These are phyloP conservation scores for Perizoma affinitatum DNA, from an alignment of 2,888 invertebrate species.

Conservation along the genomic window DNA sequence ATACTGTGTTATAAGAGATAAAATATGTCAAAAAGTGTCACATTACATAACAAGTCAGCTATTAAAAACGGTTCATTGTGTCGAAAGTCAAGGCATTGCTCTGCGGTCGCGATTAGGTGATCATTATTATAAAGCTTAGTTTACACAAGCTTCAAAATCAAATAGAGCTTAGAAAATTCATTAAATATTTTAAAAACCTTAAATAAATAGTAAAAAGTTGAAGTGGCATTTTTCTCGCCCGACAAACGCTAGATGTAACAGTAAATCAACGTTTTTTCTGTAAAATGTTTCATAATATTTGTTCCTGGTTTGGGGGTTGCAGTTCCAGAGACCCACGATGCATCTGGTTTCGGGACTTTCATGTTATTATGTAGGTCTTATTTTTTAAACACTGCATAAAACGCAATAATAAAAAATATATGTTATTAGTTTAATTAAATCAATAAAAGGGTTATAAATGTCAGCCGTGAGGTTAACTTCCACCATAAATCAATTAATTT, in stretches of 20 bases:
- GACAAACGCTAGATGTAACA: too few relatives aligned
- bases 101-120: conserved; percentile 44
- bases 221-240: too few relatives aligned
- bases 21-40: conserved; percentile 29
- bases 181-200: too few relatives aligned
- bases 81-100: conserved; percentile 48
- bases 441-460: conserved; percentile 27
- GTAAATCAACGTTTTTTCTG: too few relatives aligned
- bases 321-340: too few relatives aligned
- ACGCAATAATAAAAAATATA: not conserved
- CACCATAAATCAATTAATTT: conserved; percentile 34
- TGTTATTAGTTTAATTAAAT: conserved; percentile 12
- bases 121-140: conserved; percentile 41
- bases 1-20: conserved; percentile 18
- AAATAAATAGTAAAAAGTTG: too few relatives aligned
- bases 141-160: conserved; percentile 26
- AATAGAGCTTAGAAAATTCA: too few relatives aligned
- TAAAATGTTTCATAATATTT: too few relatives aligned
- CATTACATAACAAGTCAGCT: conserved; percentile 30
- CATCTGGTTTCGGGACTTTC: too few relatives aligned
- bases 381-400: not conserved
- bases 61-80: conserved; percentile 47
- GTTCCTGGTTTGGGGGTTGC: too few relatives aligned
- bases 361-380: too few relatives aligned
- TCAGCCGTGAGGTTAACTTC: conserved; percentile 29